Evolutionary conservation across 2,113 vertebrate genomes (phyloP), one percentile per base, ranked within the genome.

Genomic region (Myiopsitta monachus): DNA sequence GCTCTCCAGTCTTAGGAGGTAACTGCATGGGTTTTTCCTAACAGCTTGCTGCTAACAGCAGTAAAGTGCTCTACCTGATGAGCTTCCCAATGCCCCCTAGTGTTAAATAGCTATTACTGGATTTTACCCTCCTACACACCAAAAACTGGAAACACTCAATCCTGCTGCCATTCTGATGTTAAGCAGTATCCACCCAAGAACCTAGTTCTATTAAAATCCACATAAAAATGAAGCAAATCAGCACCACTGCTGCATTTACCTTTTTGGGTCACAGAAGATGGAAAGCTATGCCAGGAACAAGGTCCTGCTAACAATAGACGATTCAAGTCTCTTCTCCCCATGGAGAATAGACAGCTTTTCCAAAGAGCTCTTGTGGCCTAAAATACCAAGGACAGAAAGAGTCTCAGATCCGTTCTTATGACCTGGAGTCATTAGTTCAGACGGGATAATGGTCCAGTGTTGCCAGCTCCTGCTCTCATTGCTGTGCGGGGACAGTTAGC

Each of bases 401-500:
- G 27, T 75, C 27, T 41, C 10, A 77, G 38, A 43, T 80, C 67
- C 66, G 39, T 41, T 74, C 17, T 64, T 46, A 18, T 21, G 33
- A 8, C 15, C 31, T 31, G 69, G 38, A 57, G 9, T 31, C 41
- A 33, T 17, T 21, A 10, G 23, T 51, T 72, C 62, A 51, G 78
- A 33, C 1, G 31, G 62, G 12, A 79, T 18, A 18, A 36, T 12
- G 11, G 59, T 12, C 41, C 31, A 12, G 36, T 8, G 31, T 1
- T 26, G 66, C 5, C 64, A 85, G 64, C n/a, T 87, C 28, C 66
- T 41, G 8, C 41, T 77, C 9, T 44, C 44, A 38, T 67, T 26
- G 5, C 52, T 24, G 0, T 0, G 0, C 28, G 30, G 26, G 14
- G 33, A 43, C 64, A 21, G 44, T 13, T n/a, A 36, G 7, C 43